Evolutionary conservation across 2,888 invertebrate genomes (phyloP), one percentile per base, ranked within the genome.

Genomic region (Neria commutata): DNA sequence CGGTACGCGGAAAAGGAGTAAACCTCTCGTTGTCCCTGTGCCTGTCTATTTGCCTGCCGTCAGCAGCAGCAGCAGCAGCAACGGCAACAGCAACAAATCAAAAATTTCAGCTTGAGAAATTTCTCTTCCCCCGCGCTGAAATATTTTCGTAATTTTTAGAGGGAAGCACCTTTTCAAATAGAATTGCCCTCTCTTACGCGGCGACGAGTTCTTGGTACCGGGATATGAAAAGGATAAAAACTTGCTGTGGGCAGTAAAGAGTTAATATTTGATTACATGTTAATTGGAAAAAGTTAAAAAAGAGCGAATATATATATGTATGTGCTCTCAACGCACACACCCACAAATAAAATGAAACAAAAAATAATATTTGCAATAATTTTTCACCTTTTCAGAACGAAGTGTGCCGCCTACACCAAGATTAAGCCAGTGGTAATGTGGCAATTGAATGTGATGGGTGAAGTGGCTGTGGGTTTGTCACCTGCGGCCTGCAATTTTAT

Each of bases 401-500:
- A n/a, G n/a, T n/a, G n/a, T n/a, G n/a, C n/a, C n/a, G n/a, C n/a
- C n/a, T n/a, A n/a, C n/a, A n/a, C n/a, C n/a, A n/a, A n/a, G n/a
- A n/a, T n/a, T n/a, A n/a, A n/a, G n/a, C n/a, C n/a, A n/a, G n/a
- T n/a, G n/a, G n/a, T n/a, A n/a, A n/a, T n/a, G n/a, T n/a, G 19
- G 45, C 19, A 10, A 45, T 17, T 45, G 11, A 17, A 10, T 47
- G 24, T 5, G 21, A 24, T 17, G 52, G 34, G 37, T 34, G 10
- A n/a, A n/a, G n/a, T n/a, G n/a, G n/a, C n/a, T n/a, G n/a, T n/a
- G n/a, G n/a, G n/a, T 45, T 51, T 51, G 54, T 59, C 54, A 50
- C 58, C 47, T 16, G 11, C 23, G 54, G 58, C 58, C n/a, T 2
- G 54, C 50, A n/a, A 51, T 26, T 59, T 54, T 51, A 59, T 54